A percentile compares a stretch with the other conserved stretches of the same genome.
These are phyloP conservation scores for Eonycteris spelaea DNA, from an alignment of 2,113 vertebrate genomes.

Conservation along the genomic window DNA sequence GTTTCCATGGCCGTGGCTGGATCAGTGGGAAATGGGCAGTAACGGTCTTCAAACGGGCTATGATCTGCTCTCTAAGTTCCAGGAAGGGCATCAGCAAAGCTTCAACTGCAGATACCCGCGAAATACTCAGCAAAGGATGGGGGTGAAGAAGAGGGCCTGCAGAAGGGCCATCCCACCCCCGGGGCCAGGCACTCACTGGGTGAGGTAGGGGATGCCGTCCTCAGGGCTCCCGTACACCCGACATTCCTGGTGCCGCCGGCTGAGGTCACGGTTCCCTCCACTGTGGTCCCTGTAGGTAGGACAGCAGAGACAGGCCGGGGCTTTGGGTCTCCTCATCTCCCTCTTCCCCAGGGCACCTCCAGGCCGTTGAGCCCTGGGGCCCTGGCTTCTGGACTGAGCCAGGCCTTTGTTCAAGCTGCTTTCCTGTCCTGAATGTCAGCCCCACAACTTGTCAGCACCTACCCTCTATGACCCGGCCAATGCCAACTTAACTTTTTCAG, in stretches of 20 bases:
- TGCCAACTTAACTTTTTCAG: neutral
- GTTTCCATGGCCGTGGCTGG: neutral
- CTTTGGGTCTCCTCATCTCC: neutral
- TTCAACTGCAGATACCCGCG: neutral
- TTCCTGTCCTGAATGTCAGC: neutral
- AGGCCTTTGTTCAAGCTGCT: neutral
- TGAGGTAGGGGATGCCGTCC: conserved; percentile 94
- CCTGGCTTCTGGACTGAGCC: neutral
- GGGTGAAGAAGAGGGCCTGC: neutral
- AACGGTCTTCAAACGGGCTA: neutral
- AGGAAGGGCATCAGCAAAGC: neutral
- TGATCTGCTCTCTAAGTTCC: neutral
- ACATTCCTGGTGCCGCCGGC: conserved; percentile 87
- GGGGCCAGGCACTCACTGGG: conserved; percentile 87
- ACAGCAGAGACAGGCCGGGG: neutral
- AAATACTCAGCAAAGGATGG: neutral
- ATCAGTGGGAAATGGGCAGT: neutral
- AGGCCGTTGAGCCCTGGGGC: neutral
- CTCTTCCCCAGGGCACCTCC: neutral
- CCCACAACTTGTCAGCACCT: neutral
- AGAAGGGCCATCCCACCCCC: neutral
- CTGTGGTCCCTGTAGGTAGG: conserved; percentile 92
- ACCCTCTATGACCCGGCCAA: neutral
- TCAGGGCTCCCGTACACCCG: conserved; percentile 91
- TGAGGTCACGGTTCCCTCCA: conserved; percentile 90